phyloP scores from a whole-genome alignment of 2,113 vertebrate genomes.

The Callipepla californica region DNA sequence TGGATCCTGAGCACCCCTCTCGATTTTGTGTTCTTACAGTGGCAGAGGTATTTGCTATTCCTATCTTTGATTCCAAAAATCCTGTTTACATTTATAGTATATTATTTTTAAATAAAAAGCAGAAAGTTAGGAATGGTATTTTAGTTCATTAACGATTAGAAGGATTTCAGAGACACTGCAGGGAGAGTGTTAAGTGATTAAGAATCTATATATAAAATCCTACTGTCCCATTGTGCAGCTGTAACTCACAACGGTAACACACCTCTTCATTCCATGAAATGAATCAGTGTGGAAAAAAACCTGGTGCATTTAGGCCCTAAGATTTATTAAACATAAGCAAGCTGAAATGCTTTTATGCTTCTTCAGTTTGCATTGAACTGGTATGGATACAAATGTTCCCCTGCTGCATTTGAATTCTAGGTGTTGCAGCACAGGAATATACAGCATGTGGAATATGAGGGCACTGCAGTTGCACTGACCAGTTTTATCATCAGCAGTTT shows the following conservation, averaged over 20 bases:
- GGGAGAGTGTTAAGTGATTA: background rate
- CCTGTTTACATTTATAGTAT: background rate
- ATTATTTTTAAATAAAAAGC: background rate
- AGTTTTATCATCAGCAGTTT: background rate
- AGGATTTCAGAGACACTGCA: background rate
- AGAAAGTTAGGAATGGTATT: background rate
- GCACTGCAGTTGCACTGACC: background rate
- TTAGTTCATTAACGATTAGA: background rate
- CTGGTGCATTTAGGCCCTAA: background rate
- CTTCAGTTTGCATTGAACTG: background rate
- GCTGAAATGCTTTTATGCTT: background rate
- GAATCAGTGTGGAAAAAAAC: background rate
- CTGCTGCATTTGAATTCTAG: background rate
- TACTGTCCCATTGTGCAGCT: background rate
- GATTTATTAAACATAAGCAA: background rate
- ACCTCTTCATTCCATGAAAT: background rate
- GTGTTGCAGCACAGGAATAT: background rate
- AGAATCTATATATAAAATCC: background rate
- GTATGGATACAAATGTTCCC: background rate
- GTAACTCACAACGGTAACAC: background rate
- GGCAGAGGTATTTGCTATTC: constrained; percentile 82
- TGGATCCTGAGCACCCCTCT: constrained; percentile 90
- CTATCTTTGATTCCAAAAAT: background rate
- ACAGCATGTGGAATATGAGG: background rate
- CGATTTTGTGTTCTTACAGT: constrained; percentile 89